A percentile compares a stretch with the other conserved stretches of the same genome.
phyloP scores from a whole-genome alignment of 1,140 invertebrate genomes.

The Maconellicoccus hirsutus region DNA sequence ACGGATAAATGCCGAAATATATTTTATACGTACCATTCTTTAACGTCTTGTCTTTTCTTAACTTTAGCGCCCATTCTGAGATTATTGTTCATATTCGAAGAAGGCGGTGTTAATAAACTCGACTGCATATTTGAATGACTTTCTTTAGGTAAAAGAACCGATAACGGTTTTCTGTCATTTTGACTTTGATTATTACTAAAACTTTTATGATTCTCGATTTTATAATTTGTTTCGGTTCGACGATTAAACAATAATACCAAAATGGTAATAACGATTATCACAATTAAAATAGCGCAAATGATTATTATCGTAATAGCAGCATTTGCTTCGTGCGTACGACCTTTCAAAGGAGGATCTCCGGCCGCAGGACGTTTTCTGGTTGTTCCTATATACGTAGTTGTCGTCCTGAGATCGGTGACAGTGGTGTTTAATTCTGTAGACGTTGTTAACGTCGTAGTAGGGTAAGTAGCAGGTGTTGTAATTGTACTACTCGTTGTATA shows the following conservation, averaged over 20 bases:
- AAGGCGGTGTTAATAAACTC: constrained; percentile 2
- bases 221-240: constrained; percentile 15
- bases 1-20: background rate
- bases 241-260: constrained; percentile 1
- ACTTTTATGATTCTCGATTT: constrained; percentile 14
- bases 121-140: constrained; percentile 17
- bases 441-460: background rate
- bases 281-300: constrained; percentile 12
- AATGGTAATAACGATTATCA: constrained; percentile 16
- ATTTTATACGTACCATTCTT: constrained; percentile 83
- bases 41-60: constrained; percentile 75
- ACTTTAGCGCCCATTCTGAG: constrained; percentile 38
- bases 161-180: constrained; percentile 15
- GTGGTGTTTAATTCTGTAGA: constrained; percentile 30
- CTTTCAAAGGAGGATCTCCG: background rate
- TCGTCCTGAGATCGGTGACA: background rate
- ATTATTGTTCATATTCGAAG: constrained; percentile 26
- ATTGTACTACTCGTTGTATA: background rate
- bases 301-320: background rate
- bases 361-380: background rate
- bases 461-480: constrained; percentile 21
- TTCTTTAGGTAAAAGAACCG: background rate
- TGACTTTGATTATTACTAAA: constrained; percentile 17
- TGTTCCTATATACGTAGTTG: background rate
- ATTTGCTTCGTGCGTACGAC: background rate